Evolutionary conservation across 92 coral and sea anemone genomes (phyloP).

Genomic region (Umimayanthus chanpuru): DNA sequence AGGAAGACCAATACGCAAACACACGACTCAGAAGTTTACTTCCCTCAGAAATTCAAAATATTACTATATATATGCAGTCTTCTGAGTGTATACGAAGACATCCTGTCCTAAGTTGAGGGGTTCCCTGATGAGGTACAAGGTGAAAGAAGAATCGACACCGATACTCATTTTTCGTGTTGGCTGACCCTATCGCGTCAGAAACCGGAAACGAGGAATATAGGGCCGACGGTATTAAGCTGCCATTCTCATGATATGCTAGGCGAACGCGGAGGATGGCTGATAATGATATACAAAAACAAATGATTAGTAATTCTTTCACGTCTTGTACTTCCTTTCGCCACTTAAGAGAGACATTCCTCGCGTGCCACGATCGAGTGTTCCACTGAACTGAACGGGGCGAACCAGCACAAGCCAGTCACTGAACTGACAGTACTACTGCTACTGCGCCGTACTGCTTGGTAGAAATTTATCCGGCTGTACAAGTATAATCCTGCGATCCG

Average conservation of each 20-base stretch:
- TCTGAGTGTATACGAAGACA: neutral
- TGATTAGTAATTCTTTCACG: constrained; percentile 37
- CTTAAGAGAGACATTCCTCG: constrained; percentile 33
- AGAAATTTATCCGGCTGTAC: no score
- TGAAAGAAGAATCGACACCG: neutral
- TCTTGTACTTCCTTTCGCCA: constrained; percentile 10
- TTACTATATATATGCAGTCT: neutral
- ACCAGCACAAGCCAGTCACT: neutral
- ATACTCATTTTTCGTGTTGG: constrained; percentile 22
- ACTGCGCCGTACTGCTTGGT: neutral
- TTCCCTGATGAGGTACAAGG: neutral
- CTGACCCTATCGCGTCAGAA: constrained; percentile 23
- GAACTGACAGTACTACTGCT: neutral
- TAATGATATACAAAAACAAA: constrained; percentile 41
- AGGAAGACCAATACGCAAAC: constrained; percentile 6
- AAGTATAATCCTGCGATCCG: neutral
- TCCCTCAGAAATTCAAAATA: neutral
- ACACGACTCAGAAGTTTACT: neutral
- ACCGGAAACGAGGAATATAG: constrained; percentile 40
- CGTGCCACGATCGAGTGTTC: constrained; percentile 4
- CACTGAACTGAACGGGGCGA: no score
- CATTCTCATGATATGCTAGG: constrained; percentile 10
- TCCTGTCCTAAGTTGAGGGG: neutral
- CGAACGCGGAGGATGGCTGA: neutral
- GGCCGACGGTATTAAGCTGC: constrained; percentile 34